phyloP scores from a whole-genome alignment of 2,113 vertebrate genomes.

The Aegypius monachus region DNA sequence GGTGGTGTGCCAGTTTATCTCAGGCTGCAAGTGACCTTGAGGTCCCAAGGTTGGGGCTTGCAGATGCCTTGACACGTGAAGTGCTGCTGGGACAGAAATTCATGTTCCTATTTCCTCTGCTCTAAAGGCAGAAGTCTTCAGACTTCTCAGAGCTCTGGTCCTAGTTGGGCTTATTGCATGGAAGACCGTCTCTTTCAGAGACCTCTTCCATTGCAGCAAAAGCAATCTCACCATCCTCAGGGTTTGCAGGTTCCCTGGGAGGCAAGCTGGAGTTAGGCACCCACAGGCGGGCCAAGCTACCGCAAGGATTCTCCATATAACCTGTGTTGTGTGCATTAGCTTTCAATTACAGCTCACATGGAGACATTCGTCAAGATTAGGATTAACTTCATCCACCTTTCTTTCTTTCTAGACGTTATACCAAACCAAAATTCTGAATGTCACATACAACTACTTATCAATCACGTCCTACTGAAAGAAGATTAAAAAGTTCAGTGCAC shows the following conservation, averaged over 20 bases:
- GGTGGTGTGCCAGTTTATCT: neutral
- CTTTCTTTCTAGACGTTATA: neutral
- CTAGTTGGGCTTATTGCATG: neutral
- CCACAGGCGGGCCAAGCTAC: neutral
- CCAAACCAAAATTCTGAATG: neutral
- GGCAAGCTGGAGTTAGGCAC: neutral
- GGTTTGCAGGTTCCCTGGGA: neutral
- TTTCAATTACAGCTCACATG: neutral
- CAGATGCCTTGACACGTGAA: neutral
- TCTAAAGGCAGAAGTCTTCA: neutral
- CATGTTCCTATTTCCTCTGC: neutral
- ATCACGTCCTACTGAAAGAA: neutral
- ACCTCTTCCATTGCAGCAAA: neutral
- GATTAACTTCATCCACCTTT: neutral
- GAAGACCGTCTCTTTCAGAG: neutral
- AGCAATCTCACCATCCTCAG: neutral
- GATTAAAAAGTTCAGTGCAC: neutral
- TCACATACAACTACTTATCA: neutral
- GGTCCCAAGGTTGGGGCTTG: neutral
- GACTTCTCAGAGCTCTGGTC: neutral
- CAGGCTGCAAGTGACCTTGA: neutral
- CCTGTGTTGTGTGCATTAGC: neutral
- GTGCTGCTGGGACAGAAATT: neutral
- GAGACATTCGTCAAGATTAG: neutral
- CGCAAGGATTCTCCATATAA: neutral